These are phyloP conservation scores for Heliconius himera DNA, from an alignment of 1,140 invertebrate genomes.

Conservation along the genomic window DNA sequence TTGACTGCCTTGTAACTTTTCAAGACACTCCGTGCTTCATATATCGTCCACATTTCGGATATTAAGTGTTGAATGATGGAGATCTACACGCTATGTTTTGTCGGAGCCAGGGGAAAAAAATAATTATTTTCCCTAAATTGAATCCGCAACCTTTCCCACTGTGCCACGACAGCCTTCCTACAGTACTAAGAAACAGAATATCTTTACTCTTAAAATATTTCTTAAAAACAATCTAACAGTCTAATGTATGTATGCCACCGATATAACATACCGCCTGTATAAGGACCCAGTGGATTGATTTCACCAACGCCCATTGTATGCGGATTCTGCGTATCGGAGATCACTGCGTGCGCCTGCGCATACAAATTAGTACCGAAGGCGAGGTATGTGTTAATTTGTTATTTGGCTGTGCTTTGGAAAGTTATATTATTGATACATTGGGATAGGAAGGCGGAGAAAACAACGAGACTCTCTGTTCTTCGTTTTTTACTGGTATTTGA, in stretches of 20 bases:
- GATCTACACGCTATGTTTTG: no score
- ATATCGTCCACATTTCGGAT: no score
- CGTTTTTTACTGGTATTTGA: no score
- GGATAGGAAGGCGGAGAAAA: no score
- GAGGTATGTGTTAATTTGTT: conserved; percentile 27
- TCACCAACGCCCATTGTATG: conserved; percentile 65
- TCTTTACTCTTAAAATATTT: neutral
- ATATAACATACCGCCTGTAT: conserved; percentile 14
- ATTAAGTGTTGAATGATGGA: no score
- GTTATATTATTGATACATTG: neutral
- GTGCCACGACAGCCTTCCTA: no score
- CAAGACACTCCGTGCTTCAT: no score
- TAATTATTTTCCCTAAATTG: no score
- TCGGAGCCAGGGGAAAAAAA: no score
- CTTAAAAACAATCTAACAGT: neutral
- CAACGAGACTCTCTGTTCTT: no score
- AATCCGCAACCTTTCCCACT: no score
- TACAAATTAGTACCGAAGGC: conserved; percentile 40
- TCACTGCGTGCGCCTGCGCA: conserved; percentile 46
- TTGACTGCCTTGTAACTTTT: no score
- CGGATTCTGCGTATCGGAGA: conserved; percentile 76
- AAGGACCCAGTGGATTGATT: conserved; percentile 47
- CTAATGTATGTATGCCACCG: conserved; percentile 12
- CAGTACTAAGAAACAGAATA: neutral
- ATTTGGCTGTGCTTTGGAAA: conserved; percentile 13